Percentiles rank a stretch among this genome's conserved stretches.
Conservation (phyloP, 92 coral and sea anemone species). For the Diadumene lineata region DNA sequence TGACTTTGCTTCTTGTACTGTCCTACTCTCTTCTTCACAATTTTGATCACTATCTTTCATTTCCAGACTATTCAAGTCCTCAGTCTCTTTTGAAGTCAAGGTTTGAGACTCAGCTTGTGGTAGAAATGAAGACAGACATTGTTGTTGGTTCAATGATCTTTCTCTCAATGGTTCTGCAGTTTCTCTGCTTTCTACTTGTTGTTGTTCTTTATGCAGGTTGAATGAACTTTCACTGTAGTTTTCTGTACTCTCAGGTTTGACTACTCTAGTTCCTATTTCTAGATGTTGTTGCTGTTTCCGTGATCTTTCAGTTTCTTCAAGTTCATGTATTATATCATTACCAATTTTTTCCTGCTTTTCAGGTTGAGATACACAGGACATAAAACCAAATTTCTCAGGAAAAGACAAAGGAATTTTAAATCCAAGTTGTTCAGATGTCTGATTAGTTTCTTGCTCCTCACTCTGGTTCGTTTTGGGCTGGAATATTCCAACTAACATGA, state of each 20-base stretch:
- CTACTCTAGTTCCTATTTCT: not conserved
- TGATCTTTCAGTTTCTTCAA: too few species aligned
- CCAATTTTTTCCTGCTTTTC: too few species aligned
- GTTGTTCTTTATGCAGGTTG: too few species aligned
- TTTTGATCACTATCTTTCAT: not conserved
- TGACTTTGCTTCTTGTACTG: not conserved
- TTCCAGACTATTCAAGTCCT: too few species aligned
- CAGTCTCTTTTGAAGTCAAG: not conserved
- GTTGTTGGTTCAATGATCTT: not conserved
- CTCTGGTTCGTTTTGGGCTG: constrained; percentile 13
- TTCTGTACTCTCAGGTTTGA: not conserved
- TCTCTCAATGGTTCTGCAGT: not conserved
- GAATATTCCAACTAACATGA: constrained; percentile 37
- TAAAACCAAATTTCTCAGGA: not conserved
- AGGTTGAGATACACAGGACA: not conserved
- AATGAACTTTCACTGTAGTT: not conserved
- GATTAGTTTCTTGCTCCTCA: not conserved
- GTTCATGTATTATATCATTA: too few species aligned
- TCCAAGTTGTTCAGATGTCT: constrained; percentile 6
- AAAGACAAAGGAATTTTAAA: constrained; percentile 25
- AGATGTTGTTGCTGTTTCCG: too few species aligned
- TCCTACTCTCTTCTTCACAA: not conserved
- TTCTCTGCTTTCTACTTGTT: too few species aligned
- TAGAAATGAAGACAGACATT: not conserved
- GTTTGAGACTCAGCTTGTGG: not conserved